These are phyloP conservation scores for Actinemys pallida DNA, from an alignment of 2,113 vertebrate species.

Conservation along the genomic window DNA sequence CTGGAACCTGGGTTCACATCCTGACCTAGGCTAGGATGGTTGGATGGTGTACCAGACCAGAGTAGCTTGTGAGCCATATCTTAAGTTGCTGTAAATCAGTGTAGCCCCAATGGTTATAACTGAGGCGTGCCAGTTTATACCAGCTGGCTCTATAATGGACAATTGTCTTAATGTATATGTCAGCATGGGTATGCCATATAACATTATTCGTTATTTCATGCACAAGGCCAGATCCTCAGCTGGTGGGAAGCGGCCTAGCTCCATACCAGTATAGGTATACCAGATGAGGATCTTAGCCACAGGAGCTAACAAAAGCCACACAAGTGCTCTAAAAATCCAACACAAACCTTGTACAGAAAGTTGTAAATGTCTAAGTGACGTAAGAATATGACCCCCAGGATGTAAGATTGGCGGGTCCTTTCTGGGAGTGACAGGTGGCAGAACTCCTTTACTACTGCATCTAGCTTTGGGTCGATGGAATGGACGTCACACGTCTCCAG, in stretches of 20 bases:
- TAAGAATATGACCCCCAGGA: slow-evolving; percentile 83
- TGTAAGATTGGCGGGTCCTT: slow-evolving; percentile 71
- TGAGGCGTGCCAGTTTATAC: slow-evolving; percentile 32
- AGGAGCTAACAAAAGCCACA: neutral
- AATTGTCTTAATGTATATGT: neutral
- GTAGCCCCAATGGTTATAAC: slow-evolving; percentile 34
- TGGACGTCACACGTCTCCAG: slow-evolving; percentile 79
- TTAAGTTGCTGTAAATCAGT: neutral
- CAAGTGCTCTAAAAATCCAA: slow-evolving; percentile 21
- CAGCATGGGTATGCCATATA: slow-evolving; percentile 52
- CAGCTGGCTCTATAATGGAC: slow-evolving; percentile 7
- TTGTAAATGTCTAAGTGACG: slow-evolving; percentile 83
- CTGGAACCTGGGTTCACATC: neutral
- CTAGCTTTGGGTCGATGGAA: slow-evolving; percentile 45
- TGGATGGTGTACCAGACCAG: neutral
- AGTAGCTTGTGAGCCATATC: neutral
- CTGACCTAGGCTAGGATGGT: neutral
- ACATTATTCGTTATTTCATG: slow-evolving; percentile 20
- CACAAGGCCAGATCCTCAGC: slow-evolving; percentile 57
- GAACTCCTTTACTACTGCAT: slow-evolving; percentile 67
- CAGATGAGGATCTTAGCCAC: slow-evolving; percentile 52
- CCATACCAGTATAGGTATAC: slow-evolving; percentile 35
- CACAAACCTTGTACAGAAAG: slow-evolving; percentile 81
- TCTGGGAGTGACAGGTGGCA: slow-evolving; percentile 84
- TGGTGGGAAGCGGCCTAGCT: slow-evolving; percentile 33